Evolutionary conservation across 1,140 invertebrate genomes (phyloP), one percentile per base, ranked within the genome.

Genomic region (Aphidius gifuensis): DNA sequence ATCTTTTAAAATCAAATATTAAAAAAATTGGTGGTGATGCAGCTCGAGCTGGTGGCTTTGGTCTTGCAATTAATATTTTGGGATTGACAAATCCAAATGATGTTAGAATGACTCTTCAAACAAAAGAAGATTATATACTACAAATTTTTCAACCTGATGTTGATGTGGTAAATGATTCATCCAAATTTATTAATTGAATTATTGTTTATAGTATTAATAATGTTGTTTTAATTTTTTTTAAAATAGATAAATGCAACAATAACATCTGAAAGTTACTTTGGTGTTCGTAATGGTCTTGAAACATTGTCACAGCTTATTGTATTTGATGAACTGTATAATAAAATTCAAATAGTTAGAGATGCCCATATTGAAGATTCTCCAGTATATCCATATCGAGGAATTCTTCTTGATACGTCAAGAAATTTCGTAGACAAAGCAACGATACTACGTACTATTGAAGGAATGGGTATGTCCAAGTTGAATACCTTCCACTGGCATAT

Each of bases 401-500:
- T 94, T 1, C 73, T 91, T 4, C 70, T 94, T 42, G 92, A 94
- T 68, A 92, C 91, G 0, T 84, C 90, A 0, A 84, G 92, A 38
- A 93, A 92, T 74, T 92, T 83, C 70, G 83, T 88, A 66, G 79
- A 85, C 2, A 83, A 92, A 5, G 81, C 85, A 4, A 77, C 84
- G 1, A 89, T 95, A 49, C 85, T 90, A 66, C 80, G 84, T 16
- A 91, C 90, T 1, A 81, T 95, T 47, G 90, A 92, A 69, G 92
- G 83, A 0, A 93, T 94, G 91, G 86, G 87, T 0, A 83, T 87
- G 70, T 88, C 87, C 9, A 95, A 94, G 71, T 70, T 95, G 44
- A 95, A 95, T 72, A 88, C 88, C 0, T 90, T 95, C 73, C 92
- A 95, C 68, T 94, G 92, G 91, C 92, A 95, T 68, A 91, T 94